A percentile compares a stretch with the other conserved stretches of the same genome.
phyloP scores from a whole-genome alignment of 2,888 invertebrate species.

The Itoplectis maculator region DNA sequence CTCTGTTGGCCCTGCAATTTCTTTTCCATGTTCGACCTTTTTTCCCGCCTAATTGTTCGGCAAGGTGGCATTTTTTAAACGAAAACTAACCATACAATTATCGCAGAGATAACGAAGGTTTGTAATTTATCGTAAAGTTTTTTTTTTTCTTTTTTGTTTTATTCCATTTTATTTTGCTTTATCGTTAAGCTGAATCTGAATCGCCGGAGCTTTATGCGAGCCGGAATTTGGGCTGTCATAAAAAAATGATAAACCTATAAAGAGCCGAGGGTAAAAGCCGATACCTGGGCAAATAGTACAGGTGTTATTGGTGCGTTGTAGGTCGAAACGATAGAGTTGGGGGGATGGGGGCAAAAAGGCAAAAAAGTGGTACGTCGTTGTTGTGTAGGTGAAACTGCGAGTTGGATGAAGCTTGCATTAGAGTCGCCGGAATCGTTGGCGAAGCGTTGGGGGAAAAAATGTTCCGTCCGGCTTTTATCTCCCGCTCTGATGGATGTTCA shows the following conservation, averaged over 20 bases:
- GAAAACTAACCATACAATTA: neutral
- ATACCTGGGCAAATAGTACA: neutral
- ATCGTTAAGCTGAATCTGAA: neutral
- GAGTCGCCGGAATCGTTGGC: conserved; percentile 12
- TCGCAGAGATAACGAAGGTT: neutral
- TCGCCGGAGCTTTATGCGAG: neutral
- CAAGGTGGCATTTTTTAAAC: neutral
- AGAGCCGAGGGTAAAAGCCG: conserved; percentile 5
- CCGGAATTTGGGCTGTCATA: neutral
- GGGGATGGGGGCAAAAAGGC: conserved; percentile 5
- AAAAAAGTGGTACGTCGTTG: neutral
- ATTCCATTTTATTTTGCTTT: neutral
- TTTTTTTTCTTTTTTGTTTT: neutral
- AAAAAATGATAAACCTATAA: neutral
- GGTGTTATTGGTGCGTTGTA: conserved; percentile 19
- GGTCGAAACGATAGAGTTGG: conserved; percentile 4
- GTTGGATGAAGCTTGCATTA: conserved; percentile 18
- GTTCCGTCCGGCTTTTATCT: conserved; percentile 20
- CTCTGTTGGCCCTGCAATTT: neutral
- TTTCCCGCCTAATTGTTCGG: neutral
- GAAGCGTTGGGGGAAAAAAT: neutral
- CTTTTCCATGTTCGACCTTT: neutral
- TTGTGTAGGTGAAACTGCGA: conserved; percentile 1
- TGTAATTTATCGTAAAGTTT: neutral
- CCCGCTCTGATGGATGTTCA: neutral